Base-by-base conservation (phyloP, 2,888 invertebrate genomes). In the Folsomia candida region DNA sequence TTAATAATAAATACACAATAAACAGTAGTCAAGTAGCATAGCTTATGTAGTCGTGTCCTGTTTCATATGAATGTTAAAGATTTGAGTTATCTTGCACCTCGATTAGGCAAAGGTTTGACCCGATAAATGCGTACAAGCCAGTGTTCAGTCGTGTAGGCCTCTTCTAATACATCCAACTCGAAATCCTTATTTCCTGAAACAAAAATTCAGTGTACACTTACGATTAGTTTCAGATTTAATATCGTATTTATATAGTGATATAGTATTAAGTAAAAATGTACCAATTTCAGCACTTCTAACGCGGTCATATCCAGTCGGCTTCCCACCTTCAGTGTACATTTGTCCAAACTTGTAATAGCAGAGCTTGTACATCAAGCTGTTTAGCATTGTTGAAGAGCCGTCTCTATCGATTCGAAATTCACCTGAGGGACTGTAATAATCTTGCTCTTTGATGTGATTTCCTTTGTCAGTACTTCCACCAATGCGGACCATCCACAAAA, bases 301-400 rank as follows among this genome's bases (percentile, higher is more conserved):
- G 80, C 97, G 88, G 85, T 98, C 98, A 83, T 92, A 99, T 20
- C 98, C 98, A 1, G 96, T 91, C 47, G 97, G 94, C 81, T 95
- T 96, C 51, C 93, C 94, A 88, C 83, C 58, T 86, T 97, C 97
- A 0, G 97, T 97, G 83, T 95, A 97, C 74, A 97, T 93, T 81
- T 93, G 92, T 0, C 97, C 97, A 83, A 98, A 99, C 82, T 94
- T 89, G 85, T 99, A 97, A 84, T 98, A 99, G 85, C 96, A 97
- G 93, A 99, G 93, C 87, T 98, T 99, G 86, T 99, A 98, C 98
- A 98, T 99, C 75, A 98, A 88, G 82, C 95, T 97, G 86, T 99
- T 97, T 80, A 97, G 89, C 80, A 99, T 86, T 22, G 91, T 91
- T 37, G 89, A 89, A 1, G 97, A 93, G 54, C 97, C 97, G 82